Conservation (phyloP, 2,888 invertebrate species). For the Cheilosia vernalis region DNA sequence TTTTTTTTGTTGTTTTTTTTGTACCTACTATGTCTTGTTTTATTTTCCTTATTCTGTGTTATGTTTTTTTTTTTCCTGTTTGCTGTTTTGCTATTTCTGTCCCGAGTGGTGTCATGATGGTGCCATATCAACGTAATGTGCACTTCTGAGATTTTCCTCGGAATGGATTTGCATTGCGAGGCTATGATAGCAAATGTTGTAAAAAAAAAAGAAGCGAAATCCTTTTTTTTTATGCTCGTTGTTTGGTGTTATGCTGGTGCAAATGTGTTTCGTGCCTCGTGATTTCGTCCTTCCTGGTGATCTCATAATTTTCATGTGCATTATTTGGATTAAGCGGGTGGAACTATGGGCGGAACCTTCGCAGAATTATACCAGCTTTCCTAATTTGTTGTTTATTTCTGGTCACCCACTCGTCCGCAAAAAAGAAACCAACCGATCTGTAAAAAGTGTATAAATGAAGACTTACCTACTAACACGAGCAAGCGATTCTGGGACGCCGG, state of each 20-base stretch:
- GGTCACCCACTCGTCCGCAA: not conserved
- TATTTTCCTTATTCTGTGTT: slow-evolving; percentile 38
- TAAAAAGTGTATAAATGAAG: slow-evolving; percentile 59
- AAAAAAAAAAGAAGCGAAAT: slow-evolving; percentile 18
- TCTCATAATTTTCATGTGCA: slow-evolving; percentile 73
- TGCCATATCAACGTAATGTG: slow-evolving; percentile 72
- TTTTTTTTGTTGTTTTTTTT: slow-evolving; percentile 9
- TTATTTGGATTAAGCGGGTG: slow-evolving; percentile 71
- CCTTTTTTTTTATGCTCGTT: slow-evolving; percentile 31
- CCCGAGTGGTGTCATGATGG: slow-evolving; percentile 59
- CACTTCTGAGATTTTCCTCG: slow-evolving; percentile 70
- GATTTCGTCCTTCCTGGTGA: slow-evolving; percentile 68
- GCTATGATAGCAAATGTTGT: slow-evolving; percentile 40
- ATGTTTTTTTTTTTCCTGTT: slow-evolving; percentile 20
- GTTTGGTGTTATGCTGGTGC: slow-evolving; percentile 52
- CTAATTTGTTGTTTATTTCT: slow-evolving; percentile 13
- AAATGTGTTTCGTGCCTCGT: slow-evolving; percentile 69
- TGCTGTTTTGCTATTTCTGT: slow-evolving; percentile 47
- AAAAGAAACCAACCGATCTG: slow-evolving; percentile 41
- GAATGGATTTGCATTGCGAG: slow-evolving; percentile 69
- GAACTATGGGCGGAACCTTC: slow-evolving; percentile 60
- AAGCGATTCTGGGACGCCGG: not conserved
- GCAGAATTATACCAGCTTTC: slow-evolving; percentile 56
- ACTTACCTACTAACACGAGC: slow-evolving; percentile 35
- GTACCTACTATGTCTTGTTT: slow-evolving; percentile 52